A percentile compares a stretch with the other conserved stretches of the same genome.
Evolutionary conservation across 2,113 vertebrate species (phyloP).

Genomic region (Elgaria multicarinata): DNA sequence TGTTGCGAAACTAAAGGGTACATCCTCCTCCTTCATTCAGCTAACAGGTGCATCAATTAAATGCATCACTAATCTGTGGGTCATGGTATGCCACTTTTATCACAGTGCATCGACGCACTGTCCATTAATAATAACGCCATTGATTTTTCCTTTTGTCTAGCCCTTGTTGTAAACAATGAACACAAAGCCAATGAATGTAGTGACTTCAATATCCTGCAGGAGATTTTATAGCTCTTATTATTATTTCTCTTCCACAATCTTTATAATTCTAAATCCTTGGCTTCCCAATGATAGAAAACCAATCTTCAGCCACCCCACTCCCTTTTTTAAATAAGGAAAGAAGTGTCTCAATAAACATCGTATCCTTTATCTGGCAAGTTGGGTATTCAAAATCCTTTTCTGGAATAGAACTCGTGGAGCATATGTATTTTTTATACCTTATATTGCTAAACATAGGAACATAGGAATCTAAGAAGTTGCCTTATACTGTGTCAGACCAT

Average conservation of each 20-base stretch:
- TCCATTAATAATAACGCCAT: constrained; percentile 5
- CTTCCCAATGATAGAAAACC: background rate
- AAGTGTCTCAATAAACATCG: background rate
- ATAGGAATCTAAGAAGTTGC: too few species aligned
- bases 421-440: too few species aligned
- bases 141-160: constrained; percentile 11
- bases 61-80: background rate
- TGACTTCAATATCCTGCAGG: background rate
- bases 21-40: background rate
- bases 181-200: background rate
- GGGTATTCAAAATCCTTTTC: background rate
- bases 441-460: background rate
- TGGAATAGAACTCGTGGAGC: background rate
- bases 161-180: background rate
- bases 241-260: background rate
- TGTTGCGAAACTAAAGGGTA: background rate
- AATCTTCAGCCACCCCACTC: background rate
- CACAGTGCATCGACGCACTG: background rate
- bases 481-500: too few species aligned
- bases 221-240: background rate
- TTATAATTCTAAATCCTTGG: background rate
- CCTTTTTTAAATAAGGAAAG: background rate
- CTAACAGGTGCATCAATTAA: background rate
- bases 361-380: background rate
- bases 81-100: constrained; percentile 4